phyloP scores from a whole-genome alignment of 2,113 vertebrate species.

The Nerophis ophidion region DNA sequence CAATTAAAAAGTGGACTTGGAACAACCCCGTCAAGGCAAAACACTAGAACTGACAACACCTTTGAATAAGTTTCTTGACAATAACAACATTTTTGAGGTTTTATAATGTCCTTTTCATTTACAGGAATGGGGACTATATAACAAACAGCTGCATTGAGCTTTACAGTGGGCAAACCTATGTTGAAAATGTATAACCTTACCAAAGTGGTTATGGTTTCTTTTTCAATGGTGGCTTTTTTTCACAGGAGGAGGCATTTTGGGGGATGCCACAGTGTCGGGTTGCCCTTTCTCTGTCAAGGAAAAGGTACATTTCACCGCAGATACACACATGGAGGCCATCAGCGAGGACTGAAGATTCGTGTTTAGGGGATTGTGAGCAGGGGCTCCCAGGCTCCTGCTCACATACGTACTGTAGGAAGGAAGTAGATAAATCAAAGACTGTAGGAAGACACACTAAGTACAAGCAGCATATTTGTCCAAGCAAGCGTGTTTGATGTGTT shows the following conservation, averaged over 20 bases:
- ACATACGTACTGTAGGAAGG: slow-evolving; percentile 21
- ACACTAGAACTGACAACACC: not conserved
- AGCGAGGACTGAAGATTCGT: slow-evolving; percentile 38
- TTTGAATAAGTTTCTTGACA: not conserved
- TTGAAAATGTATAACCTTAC: slow-evolving; percentile 48
- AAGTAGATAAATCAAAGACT: slow-evolving; percentile 17
- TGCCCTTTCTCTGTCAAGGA: slow-evolving; percentile 42
- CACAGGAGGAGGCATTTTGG: slow-evolving; percentile 39
- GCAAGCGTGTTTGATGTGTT: slow-evolving; percentile 42
- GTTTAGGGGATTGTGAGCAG: slow-evolving; percentile 36
- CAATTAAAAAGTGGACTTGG: too few species aligned
- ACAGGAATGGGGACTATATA: slow-evolving; percentile 27
- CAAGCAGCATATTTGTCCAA: slow-evolving; percentile 22
- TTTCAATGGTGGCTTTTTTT: slow-evolving; percentile 40
- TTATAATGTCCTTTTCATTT: not conserved
- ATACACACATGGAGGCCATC: slow-evolving; percentile 63
- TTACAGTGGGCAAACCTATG: slow-evolving; percentile 30
- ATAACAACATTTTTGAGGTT: slow-evolving; percentile 5
- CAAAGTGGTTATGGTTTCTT: slow-evolving; percentile 45
- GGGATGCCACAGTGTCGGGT: slow-evolving; percentile 48
- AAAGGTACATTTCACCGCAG: slow-evolving; percentile 46
- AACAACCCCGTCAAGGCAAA: too few species aligned
- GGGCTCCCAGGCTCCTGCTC: slow-evolving; percentile 37
- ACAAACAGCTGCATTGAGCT: slow-evolving; percentile 29
- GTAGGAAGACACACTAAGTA: slow-evolving; percentile 2